Conservation (phyloP, 2,888 invertebrate species). For the Drosophila birchii region DNA sequence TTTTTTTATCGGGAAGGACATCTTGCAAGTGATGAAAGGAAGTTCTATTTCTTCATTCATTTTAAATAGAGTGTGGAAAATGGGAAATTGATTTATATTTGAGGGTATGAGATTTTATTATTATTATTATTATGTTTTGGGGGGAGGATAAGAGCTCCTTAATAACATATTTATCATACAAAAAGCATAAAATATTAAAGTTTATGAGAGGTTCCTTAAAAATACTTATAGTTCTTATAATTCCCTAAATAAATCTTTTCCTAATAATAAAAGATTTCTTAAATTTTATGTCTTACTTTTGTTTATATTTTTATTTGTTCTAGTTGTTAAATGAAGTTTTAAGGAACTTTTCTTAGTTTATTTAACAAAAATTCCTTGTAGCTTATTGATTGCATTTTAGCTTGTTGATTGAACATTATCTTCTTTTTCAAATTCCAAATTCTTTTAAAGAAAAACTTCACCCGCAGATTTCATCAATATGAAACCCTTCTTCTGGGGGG, state of each 20-base stretch:
- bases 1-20: slow-evolving; percentile 35
- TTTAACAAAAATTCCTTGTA: not conserved
- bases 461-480: slow-evolving; percentile 8
- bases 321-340: not conserved
- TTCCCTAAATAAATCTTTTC: not conserved
- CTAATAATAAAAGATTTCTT: too few species aligned
- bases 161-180: not conserved
- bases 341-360: not conserved
- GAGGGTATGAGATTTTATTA: not conserved
- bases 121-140: not conserved
- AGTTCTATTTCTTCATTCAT: slow-evolving; percentile 24
- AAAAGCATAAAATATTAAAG: not conserved
- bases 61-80: slow-evolving; percentile 11
- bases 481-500: slow-evolving; percentile 4
- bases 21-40: slow-evolving; percentile 14
- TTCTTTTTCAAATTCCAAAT: not conserved
- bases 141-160: not conserved
- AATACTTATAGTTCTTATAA: too few species aligned
- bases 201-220: too few species aligned
- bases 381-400: not conserved
- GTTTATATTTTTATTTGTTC: not conserved
- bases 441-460: slow-evolving; percentile 19
- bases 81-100: slow-evolving; percentile 25
- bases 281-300: not conserved
- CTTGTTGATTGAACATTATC: not conserved